Percentiles rank a stretch among this genome's conserved stretches.
Evolutionary conservation across 2,113 vertebrate species (phyloP).

Genomic region (Symphodus melops): DNA sequence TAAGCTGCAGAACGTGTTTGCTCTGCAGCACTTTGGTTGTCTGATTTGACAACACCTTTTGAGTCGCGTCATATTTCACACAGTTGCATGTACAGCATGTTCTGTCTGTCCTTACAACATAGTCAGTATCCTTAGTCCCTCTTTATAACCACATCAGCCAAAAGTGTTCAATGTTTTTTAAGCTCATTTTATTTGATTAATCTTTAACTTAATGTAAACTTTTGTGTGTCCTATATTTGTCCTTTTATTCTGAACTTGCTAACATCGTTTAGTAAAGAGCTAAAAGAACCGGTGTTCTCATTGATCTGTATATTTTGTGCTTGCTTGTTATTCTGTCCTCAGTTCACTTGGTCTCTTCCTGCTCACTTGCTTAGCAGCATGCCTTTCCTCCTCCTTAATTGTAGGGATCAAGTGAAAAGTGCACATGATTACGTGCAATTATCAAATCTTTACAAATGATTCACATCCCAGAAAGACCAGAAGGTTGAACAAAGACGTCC

Average conservation of each 20-base stretch:
- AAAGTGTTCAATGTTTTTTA: not conserved
- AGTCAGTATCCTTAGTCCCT: not conserved
- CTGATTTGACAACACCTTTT: too few species aligned
- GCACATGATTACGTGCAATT: constrained; percentile 41
- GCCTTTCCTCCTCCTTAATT: constrained; percentile 55
- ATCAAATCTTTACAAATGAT: constrained; percentile 20
- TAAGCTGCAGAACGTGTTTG: too few species aligned
- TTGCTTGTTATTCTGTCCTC: not conserved
- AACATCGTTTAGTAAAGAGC: not conserved
- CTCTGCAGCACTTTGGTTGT: too few species aligned
- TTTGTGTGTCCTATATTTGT: constrained; percentile 1
- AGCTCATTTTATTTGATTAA: not conserved
- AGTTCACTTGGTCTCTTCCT: too few species aligned
- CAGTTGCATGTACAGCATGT: not conserved
- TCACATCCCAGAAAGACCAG: not conserved
- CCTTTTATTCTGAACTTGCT: not conserved
- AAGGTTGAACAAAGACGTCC: constrained; percentile 16
- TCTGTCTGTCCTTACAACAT: too few species aligned
- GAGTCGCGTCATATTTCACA: not conserved
- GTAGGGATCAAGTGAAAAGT: constrained; percentile 38
- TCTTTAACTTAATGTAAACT: too few species aligned
- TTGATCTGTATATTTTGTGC: not conserved
- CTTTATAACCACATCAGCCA: not conserved
- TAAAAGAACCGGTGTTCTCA: not conserved
- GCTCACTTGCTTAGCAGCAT: too few species aligned